Conservation (phyloP, 2,888 invertebrate species). For the Horisme vitalbata region DNA sequence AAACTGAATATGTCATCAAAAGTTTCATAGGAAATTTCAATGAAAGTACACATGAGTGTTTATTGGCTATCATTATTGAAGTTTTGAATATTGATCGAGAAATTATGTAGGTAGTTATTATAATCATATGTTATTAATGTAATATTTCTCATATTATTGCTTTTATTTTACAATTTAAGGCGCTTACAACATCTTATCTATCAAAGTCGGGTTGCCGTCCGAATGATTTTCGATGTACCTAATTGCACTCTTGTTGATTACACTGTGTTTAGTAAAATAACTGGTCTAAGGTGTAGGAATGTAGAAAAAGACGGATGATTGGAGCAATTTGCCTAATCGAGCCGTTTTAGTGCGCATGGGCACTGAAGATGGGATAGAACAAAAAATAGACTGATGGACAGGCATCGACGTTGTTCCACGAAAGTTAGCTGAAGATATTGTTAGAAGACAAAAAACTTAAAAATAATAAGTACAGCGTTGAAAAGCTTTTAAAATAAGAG, state of each 20-base stretch:
- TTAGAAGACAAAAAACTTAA: neutral
- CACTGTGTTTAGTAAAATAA: constrained; percentile 32
- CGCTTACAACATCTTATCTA: constrained; percentile 8
- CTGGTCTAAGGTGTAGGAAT: constrained; percentile 33
- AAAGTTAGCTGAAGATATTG: neutral
- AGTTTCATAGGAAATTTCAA: too few relatives aligned
- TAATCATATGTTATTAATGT: too few relatives aligned
- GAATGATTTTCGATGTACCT: constrained; percentile 28
- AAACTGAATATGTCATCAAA: too few relatives aligned
- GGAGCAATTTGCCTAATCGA: constrained; percentile 50
- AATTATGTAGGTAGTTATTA: too few relatives aligned
- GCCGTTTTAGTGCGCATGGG: constrained; percentile 32
- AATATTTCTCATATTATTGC: constrained; percentile 2
- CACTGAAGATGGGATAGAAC: constrained; percentile 13
- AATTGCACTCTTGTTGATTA: constrained; percentile 29
- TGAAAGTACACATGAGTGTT: too few relatives aligned
- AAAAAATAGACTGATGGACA: constrained; percentile 10
- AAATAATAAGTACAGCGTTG: too few relatives aligned
- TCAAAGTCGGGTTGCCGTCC: constrained; percentile 5
- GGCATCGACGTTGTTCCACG: neutral
- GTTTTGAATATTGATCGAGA: too few relatives aligned
- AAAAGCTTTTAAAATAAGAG: too few relatives aligned
- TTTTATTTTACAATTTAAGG: constrained; percentile 3
- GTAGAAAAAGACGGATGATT: constrained; percentile 45
- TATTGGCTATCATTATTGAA: too few relatives aligned